Conservation (phyloP, 2,797 vertebrate genomes). For the Periophthalmus magnuspinnatus region DNA sequence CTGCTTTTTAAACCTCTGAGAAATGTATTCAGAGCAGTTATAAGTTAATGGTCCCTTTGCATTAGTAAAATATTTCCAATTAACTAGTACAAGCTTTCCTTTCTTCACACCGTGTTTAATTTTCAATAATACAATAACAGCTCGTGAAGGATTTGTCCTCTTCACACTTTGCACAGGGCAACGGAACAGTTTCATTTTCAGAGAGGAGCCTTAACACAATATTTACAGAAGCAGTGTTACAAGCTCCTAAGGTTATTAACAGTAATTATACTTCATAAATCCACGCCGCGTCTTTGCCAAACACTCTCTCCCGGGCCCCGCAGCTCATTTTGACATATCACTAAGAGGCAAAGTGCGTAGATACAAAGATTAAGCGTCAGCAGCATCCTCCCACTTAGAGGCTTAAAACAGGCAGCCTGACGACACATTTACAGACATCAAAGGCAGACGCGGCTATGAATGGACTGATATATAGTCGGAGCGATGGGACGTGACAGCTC, state of each 20-base stretch:
- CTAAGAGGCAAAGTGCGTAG: slow-evolving; percentile 47
- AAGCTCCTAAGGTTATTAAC: slow-evolving; percentile 65
- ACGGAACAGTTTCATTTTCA: slow-evolving; percentile 62
- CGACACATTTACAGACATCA: slow-evolving; percentile 64
- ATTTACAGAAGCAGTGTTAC: slow-evolving; percentile 69
- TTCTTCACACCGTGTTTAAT: slow-evolving; percentile 17
- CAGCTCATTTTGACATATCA: slow-evolving; percentile 59
- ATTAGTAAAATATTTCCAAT: slow-evolving; percentile 13
- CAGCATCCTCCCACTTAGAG: slow-evolving; percentile 64
- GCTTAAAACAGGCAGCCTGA: slow-evolving; percentile 56
- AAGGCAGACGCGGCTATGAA: slow-evolving; percentile 58
- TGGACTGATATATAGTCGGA: slow-evolving; percentile 65
- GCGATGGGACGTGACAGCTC: slow-evolving; percentile 64
- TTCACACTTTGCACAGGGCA: slow-evolving; percentile 35
- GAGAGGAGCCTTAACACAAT: slow-evolving; percentile 57
- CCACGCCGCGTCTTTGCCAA: slow-evolving; percentile 60
- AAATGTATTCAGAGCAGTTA: neutral
- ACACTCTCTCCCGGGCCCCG: slow-evolving; percentile 46
- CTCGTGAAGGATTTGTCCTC: slow-evolving; percentile 25
- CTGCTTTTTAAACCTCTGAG: neutral
- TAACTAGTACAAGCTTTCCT: slow-evolving; percentile 15
- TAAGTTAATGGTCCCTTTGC: neutral
- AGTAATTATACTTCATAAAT: slow-evolving; percentile 69
- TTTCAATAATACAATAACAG: slow-evolving; percentile 28
- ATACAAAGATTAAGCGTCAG: slow-evolving; percentile 63